A percentile compares a stretch with the other conserved stretches of the same genome.
These are phyloP conservation scores for Manis pentadactyla DNA, from an alignment of 2,797 vertebrate species.

Conservation along the genomic window DNA sequence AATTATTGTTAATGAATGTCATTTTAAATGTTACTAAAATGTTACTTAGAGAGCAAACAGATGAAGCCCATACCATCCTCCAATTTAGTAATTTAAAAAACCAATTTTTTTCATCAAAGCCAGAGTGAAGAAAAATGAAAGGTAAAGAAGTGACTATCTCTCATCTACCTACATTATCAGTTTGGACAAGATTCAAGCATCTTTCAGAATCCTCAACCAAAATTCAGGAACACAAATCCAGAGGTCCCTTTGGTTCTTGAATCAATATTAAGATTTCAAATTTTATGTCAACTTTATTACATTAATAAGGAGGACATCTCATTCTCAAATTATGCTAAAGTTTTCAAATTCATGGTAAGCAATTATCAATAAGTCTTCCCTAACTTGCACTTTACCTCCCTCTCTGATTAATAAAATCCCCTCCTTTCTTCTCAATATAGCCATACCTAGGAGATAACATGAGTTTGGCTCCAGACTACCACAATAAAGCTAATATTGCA, in stretches of 20 bases:
- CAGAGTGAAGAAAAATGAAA: conserved; percentile 7
- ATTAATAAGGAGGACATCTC: not conserved
- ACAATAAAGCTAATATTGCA: too few relatives aligned
- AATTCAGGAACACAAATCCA: not conserved
- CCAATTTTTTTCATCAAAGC: not conserved
- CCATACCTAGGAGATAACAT: too few relatives aligned
- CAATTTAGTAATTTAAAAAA: not conserved
- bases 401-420: not conserved
- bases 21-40: not conserved
- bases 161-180: not conserved
- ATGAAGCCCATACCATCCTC: not conserved
- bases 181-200: not conserved
- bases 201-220: not conserved
- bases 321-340: not conserved
- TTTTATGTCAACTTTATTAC: not conserved
- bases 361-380: not conserved
- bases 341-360: not conserved
- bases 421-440: not conserved
- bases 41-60: conserved; percentile 1
- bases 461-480: too few relatives aligned
- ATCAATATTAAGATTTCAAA: conserved; percentile 32
- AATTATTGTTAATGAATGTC: too few relatives aligned
- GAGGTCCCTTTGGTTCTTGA: not conserved
- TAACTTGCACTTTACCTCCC: not conserved
- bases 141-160: not conserved